phyloP scores from a whole-genome alignment of 1,140 invertebrate genomes.

The Polypedilum pembai region DNA sequence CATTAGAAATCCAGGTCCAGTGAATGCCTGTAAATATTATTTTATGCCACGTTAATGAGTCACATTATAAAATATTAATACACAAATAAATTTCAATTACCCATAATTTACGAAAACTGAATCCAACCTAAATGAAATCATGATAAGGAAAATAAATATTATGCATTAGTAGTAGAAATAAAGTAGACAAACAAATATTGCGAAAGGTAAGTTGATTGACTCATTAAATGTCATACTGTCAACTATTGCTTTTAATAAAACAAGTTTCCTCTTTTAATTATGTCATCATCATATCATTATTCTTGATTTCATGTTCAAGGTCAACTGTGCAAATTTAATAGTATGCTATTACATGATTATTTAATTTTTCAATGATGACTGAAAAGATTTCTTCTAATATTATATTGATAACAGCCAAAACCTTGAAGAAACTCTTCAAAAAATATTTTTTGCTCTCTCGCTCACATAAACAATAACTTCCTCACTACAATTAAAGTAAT shows the following conservation, averaged over 20 bases:
- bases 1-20: constrained; percentile 2
- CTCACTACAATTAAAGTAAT: background rate
- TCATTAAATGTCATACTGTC: too few relatives aligned
- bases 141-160: background rate
- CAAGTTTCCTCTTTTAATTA: too few relatives aligned
- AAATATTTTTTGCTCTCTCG: background rate
- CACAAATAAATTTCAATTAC: background rate
- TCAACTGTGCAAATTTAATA: background rate
- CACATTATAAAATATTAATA: background rate
- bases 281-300: too few relatives aligned
- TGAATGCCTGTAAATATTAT: background rate
- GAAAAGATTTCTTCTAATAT: background rate
- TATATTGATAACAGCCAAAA: background rate
- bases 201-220: too few relatives aligned
- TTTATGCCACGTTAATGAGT: background rate
- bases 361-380: background rate
- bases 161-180: too few relatives aligned
- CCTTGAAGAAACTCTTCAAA: background rate
- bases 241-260: too few relatives aligned
- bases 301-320: background rate
- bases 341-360: background rate
- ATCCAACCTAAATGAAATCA: background rate
- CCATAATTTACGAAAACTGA: constrained; percentile 5
- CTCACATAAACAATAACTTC: background rate
- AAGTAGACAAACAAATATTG: too few relatives aligned